Percentiles rank a stretch among this genome's conserved stretches.
Conservation (phyloP, 1,140 invertebrate genomes). For the Aphidius ervi region DNA sequence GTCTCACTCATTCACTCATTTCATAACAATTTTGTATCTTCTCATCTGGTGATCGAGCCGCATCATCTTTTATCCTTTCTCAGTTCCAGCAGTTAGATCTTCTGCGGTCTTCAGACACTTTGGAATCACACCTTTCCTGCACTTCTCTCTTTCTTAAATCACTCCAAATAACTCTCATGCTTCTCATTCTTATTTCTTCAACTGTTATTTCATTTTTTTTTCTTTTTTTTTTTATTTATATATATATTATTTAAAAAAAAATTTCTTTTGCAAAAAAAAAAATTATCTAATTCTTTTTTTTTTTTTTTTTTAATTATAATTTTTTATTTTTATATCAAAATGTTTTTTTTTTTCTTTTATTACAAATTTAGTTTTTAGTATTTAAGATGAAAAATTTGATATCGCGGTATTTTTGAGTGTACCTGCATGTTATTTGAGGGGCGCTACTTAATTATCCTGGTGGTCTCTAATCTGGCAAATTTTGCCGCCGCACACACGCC, state of each 20-base stretch:
- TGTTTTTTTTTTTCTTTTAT: no score
- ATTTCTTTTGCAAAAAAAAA: no score
- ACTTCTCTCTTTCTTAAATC: constrained; percentile 44
- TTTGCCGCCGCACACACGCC: constrained; percentile 46
- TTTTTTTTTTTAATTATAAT: no score
- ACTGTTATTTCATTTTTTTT: no score
- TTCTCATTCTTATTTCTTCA: constrained; percentile 14
- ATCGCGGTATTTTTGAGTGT: not conserved
- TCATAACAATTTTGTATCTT: not conserved
- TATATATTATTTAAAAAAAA: no score
- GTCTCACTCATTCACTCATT: constrained; percentile 6
- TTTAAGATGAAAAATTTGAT: no score
- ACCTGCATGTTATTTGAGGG: constrained; percentile 46
- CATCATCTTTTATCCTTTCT: constrained; percentile 13
- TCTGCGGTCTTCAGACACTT: constrained; percentile 39
- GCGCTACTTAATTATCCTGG: constrained; percentile 53
- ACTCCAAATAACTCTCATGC: constrained; percentile 33
- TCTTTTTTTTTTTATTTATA: no score
- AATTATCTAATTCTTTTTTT: no score
- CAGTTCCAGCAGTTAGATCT: not conserved
- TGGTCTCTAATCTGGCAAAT: constrained; percentile 49
- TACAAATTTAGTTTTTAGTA: no score
- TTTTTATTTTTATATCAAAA: no score
- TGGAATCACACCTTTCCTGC: constrained; percentile 50
- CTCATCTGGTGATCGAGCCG: not conserved